phyloP scores from a whole-genome alignment of 2,888 invertebrate species.

The Ormyrus thymus region DNA sequence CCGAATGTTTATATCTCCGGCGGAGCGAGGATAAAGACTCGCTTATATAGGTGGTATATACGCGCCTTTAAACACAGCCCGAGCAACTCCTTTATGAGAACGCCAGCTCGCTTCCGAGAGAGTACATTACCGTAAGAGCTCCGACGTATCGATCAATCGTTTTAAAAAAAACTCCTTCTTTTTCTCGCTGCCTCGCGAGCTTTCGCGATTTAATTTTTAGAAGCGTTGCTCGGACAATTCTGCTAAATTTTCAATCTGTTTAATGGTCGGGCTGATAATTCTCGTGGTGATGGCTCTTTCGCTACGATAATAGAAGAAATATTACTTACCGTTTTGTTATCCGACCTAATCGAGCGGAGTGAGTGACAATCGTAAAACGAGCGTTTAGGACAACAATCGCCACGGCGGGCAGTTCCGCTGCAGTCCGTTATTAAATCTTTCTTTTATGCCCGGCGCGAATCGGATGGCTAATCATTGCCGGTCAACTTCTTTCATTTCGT shows the following conservation, averaged over 20 bases:
- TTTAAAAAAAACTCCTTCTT: too few relatives aligned
- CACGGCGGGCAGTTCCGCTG: conserved; percentile 6
- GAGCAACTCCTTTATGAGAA: conserved; percentile 1
- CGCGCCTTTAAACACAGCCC: not conserved
- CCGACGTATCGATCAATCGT: not conserved
- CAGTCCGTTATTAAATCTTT: conserved; percentile 14
- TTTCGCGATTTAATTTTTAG: too few relatives aligned
- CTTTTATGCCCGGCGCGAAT: not conserved
- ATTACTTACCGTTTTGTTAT: too few relatives aligned
- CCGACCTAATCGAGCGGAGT: not conserved
- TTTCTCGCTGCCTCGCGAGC: too few relatives aligned
- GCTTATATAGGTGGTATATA: not conserved
- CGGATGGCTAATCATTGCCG: not conserved
- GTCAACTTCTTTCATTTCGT: not conserved
- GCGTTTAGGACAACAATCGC: conserved; percentile 34
- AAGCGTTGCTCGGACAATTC: too few relatives aligned
- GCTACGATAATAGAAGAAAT: too few relatives aligned
- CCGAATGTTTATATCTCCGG: conserved; percentile 12
- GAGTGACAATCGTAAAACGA: conserved; percentile 41
- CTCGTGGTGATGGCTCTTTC: too few relatives aligned
- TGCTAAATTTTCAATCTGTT: too few relatives aligned
- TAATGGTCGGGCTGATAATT: too few relatives aligned
- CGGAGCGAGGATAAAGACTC: conserved; percentile 1
- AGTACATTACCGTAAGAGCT: not conserved
- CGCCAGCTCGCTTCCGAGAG: not conserved